phyloP scores from a whole-genome alignment of 2,888 invertebrate genomes.

The Cheilosia vulpina region DNA sequence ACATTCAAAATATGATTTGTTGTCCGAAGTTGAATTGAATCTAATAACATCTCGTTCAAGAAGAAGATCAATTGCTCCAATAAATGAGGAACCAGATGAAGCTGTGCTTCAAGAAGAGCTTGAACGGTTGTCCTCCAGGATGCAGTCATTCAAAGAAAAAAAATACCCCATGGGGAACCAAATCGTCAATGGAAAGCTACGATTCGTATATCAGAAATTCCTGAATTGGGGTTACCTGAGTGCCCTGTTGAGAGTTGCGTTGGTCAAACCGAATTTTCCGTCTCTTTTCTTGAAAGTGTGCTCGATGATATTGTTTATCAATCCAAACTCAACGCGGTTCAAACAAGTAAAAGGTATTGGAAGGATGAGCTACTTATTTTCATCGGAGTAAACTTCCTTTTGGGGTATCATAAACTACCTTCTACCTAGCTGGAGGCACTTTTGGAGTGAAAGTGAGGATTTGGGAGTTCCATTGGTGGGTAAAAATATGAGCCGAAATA shows the following conservation, averaged over 20 bases:
- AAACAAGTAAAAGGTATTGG: background rate
- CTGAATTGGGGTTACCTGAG: constrained; percentile 25
- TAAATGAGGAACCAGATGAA: constrained; percentile 32
- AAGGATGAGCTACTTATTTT: constrained; percentile 31
- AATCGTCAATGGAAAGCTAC: constrained; percentile 27
- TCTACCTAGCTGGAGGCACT: constrained; percentile 58
- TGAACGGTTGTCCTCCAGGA: constrained; percentile 14
- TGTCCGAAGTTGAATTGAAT: constrained; percentile 18
- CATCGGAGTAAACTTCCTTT: constrained; percentile 44
- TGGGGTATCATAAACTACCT: constrained; percentile 52
- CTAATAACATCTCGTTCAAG: constrained; percentile 5
- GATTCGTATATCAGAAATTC: constrained; percentile 20
- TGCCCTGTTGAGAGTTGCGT: background rate
- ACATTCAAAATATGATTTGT: too few species aligned
- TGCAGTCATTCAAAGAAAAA: constrained; percentile 33
- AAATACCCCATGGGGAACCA: constrained; percentile 13
- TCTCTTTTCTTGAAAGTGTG: background rate
- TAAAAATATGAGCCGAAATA: constrained; percentile 57
- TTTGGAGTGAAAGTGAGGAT: constrained; percentile 46
- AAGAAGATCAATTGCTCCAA: constrained; percentile 1
- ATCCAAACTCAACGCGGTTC: background rate
- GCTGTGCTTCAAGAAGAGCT: constrained; percentile 30
- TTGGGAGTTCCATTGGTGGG: constrained; percentile 38
- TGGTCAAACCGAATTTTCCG: background rate
- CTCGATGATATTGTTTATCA: background rate